Evolutionary conservation across 2,888 invertebrate genomes (phyloP).

Genomic region (Drosophila aldrichi): DNA sequence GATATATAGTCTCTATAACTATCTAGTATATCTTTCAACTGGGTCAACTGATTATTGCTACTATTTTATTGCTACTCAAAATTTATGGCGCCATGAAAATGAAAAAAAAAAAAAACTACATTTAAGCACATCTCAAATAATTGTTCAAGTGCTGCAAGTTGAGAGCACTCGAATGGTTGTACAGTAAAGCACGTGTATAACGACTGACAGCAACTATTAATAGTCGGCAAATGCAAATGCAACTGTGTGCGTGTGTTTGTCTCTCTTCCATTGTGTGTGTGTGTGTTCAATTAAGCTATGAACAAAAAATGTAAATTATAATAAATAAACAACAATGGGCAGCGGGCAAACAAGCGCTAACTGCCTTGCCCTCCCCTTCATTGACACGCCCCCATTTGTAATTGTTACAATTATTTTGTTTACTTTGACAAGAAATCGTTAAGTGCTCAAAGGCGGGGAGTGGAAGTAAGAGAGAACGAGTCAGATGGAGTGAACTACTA

Average conservation of each 20-base stretch:
- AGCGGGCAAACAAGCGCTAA: conserved; percentile 8
- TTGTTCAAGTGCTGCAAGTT: conserved; percentile 6
- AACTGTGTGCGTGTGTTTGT: conserved; percentile 3
- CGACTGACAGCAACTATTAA: conserved; percentile 12
- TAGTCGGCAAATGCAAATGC: background rate
- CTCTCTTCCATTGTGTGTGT: conserved; percentile 2
- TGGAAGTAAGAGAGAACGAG: background rate
- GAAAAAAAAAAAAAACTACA: background rate
- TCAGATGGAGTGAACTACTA: background rate
- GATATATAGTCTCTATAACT: background rate
- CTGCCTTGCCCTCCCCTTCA: background rate
- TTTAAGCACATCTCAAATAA: conserved; percentile 10
- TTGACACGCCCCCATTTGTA: conserved; percentile 4
- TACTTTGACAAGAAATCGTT: conserved; percentile 22
- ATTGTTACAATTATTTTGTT: conserved; percentile 54
- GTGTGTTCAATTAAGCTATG: conserved; percentile 32
- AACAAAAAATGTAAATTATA: conserved; percentile 36
- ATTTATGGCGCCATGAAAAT: conserved; percentile 1
- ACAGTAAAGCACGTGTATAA: conserved; percentile 54
- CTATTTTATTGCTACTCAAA: background rate
- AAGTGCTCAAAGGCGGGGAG: background rate
- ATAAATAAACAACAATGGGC: conserved; percentile 28
- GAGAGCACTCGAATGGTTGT: conserved; percentile 45
- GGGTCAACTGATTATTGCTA: conserved; percentile 17
- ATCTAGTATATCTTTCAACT: conserved; percentile 10